phyloP scores from a whole-genome alignment of 2,888 invertebrate species.

The Dichetophora obliterata region DNA sequence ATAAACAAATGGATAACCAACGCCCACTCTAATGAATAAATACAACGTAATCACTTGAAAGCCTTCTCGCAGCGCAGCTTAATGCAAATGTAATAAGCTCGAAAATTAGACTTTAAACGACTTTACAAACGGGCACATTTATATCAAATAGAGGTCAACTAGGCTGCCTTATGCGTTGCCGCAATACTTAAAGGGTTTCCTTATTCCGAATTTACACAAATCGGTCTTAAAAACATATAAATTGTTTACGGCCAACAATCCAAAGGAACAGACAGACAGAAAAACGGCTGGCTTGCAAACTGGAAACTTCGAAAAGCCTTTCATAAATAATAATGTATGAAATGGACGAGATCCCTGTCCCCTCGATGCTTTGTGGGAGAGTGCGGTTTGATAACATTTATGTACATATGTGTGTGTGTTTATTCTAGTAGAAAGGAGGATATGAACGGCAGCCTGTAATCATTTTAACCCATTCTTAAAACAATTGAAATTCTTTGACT shows the following conservation, averaged over 20 bases:
- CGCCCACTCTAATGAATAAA: too few species aligned
- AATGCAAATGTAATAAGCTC: background rate
- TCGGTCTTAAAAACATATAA: slow-evolving; percentile 21
- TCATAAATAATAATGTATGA: slow-evolving; percentile 11
- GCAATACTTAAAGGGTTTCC: background rate
- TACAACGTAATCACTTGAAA: background rate
- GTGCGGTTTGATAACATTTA: too few species aligned
- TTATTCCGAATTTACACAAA: background rate
- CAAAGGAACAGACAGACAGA: background rate
- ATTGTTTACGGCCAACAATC: slow-evolving; percentile 20
- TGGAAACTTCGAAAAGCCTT: background rate
- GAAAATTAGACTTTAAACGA: background rate
- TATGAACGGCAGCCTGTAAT: background rate
- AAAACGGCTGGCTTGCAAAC: background rate
- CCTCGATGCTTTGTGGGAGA: too few species aligned
- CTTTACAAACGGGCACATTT: background rate
- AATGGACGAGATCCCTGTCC: background rate
- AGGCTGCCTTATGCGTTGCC: background rate
- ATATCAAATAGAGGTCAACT: slow-evolving; percentile 10
- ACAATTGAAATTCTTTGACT: slow-evolving; percentile 15
- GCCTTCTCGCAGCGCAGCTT: background rate
- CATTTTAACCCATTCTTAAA: background rate
- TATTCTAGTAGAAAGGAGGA: background rate
- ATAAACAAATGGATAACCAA: too few species aligned
- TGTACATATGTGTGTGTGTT: background rate